Evolutionary conservation across 2,113 vertebrate species (phyloP), one percentile per base, ranked within the genome.

Genomic region (Papio anubis): DNA sequence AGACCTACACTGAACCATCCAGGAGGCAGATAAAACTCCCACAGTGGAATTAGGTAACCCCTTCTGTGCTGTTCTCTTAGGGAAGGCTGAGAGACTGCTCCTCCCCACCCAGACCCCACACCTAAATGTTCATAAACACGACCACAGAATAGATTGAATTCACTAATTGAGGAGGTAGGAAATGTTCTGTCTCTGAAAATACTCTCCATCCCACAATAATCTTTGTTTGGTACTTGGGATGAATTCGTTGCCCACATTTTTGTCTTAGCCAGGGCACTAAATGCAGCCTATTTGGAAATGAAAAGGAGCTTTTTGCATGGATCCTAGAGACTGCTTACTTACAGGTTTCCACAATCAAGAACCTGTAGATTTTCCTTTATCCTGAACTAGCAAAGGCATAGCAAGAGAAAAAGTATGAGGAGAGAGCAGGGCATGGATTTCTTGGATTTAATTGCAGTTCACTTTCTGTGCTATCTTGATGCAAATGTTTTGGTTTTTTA

Each of bases 1-100:
- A 66, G 97, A 88, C 89, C 97, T 97, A 86, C 93, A 86, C 66
- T 20, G 93, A 96, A 90, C 96, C 92, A 84, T 97, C 97, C 96
- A 96, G 95, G 80, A 95, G 89, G 87, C 92, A 96, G 87, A 89
- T 90, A 80, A 79, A 96, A 95, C 94, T 93, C 97, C 95, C 96
- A 94, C 97, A 88, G 95, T 68, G 72, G 87, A 95, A 93, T 93
- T 87, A 92, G 88, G 90, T 90, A 96, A 96, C 93, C 64, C 40
- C 18, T 55, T 85, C 84, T 90, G 25, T n/a, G 23, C 90, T 75
- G 12, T 55, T 80, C 72, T 66, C 27, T 57, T 17, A 4, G 40
- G 38, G 16, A 57, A 92, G 64, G 59, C 73, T 43, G 17, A 12
- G 64, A 61, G 11, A 89, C 35, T 4, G 72, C 75, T 35, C 68